A percentile compares a stretch with the other conserved stretches of the same genome.
These are phyloP conservation scores for Albula goreensis DNA, from an alignment of 2,113 vertebrate species.

Conservation along the genomic window DNA sequence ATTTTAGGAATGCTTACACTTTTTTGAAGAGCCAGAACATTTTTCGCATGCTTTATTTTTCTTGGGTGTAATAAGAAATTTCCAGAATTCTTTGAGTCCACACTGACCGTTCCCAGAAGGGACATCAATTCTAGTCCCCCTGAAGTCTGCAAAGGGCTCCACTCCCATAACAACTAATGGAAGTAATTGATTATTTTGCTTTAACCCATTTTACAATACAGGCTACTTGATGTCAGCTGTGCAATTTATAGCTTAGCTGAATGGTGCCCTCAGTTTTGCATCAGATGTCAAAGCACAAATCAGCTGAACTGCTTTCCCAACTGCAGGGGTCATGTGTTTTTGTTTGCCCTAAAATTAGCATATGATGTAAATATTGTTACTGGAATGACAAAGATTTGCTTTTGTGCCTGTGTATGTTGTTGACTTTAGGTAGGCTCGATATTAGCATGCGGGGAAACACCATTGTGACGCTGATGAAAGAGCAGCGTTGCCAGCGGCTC, in stretches of 20 bases:
- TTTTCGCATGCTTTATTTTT: constrained; percentile 15
- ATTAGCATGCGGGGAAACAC: background rate
- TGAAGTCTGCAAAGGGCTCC: background rate
- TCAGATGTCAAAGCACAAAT: background rate
- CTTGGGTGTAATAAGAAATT: background rate
- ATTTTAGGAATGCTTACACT: background rate
- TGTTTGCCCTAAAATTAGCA: background rate
- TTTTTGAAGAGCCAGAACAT: background rate
- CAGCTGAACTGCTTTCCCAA: background rate
- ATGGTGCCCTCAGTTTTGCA: background rate
- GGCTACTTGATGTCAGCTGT: background rate
- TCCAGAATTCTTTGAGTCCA: background rate
- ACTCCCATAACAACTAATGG: background rate
- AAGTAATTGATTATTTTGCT: background rate
- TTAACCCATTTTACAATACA: background rate
- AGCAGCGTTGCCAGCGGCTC: background rate
- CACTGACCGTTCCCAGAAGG: background rate
- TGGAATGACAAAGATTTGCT: background rate
- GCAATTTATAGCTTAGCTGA: background rate
- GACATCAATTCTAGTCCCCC: background rate
- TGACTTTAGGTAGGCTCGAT: background rate
- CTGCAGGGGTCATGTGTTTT: background rate
- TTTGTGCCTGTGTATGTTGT: background rate
- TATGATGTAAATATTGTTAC: background rate
- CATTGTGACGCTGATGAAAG: background rate